Base-by-base conservation (phyloP, 2,888 invertebrate genomes). In the Tenthredo mesomela region DNA sequence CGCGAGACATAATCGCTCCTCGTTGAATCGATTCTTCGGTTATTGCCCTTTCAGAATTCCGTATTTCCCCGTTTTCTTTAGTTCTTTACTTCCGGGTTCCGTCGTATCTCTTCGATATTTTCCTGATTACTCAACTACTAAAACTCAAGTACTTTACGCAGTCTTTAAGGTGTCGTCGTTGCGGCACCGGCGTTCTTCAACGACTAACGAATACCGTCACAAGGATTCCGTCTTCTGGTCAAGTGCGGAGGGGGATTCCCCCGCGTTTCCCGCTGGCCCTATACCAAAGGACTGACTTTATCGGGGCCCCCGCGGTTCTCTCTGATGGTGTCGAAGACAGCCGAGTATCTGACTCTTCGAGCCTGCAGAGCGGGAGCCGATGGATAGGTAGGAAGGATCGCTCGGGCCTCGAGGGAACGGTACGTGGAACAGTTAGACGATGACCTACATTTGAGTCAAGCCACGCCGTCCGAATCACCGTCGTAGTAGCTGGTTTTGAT, bases 391-490 rank as follows among this genome's bases (percentile, higher is more conserved):
- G 67, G 70, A 82, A 82, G 82, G 82, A 82, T 40, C 29, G 70
- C 82, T 82, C 86, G 86, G 84, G 88, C 88, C 88, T 87, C 89
- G 88, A 89, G 89, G 90, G 91, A 93, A 93, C 93, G 93, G 93
- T 93, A 93, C 92, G 93, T 78, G 90, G 90, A 93, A 93, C 93
- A 93, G 93, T 93, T 93, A 93, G 93, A 90, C 93, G 92, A 91
- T 89, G 93, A 93, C 93, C 93, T 90, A 93, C 91, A 93, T 93
- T 87, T 86, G 89, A 87, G 88, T 82, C 88, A 88, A 88, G 90
- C 89, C 88, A 67, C 70, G 70, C 82, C 82, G 70, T 65, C 82
- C 82, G 82, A 82, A 82, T 67, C 82, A 47, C 47, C 65, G 67
- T 43, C 65, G 50, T 82, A 33, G 82, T 65, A 43, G 67, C 29